phyloP scores from a whole-genome alignment of 64 coral and sea anemone species.

The Trachythela sp. region DNA sequence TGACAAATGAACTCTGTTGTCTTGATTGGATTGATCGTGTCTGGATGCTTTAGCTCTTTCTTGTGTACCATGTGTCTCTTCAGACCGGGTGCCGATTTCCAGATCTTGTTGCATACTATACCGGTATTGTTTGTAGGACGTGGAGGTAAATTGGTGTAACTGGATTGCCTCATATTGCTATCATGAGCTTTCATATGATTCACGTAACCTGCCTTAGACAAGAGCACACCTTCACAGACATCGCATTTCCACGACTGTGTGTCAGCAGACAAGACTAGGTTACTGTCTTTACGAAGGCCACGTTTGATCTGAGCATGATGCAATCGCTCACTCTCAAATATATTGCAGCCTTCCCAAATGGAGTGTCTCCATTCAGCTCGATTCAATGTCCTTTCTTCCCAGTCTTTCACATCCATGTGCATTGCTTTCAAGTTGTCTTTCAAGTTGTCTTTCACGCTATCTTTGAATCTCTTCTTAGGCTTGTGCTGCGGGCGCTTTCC shows the following conservation, averaged over 20 bases:
- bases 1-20: conserved; percentile 25
- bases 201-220: conserved; percentile 40
- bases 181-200: conserved; percentile 37
- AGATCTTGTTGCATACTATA: conserved; percentile 14
- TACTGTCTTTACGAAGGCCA: conserved; percentile 32
- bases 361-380: conserved; percentile 26
- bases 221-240: conserved; percentile 19
- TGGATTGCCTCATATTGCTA: neutral
- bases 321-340: conserved; percentile 26
- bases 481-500: conserved; percentile 46
- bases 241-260: neutral
- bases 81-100: conserved; percentile 37
- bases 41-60: conserved; percentile 26
- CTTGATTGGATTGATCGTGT: no score
- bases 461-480: conserved; percentile 30
- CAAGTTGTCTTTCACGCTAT: conserved; percentile 19
- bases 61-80: conserved; percentile 31
- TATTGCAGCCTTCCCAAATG: conserved; percentile 34
- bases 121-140: conserved; percentile 7
- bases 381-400: conserved; percentile 21
- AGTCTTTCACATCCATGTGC: conserved; percentile 38
- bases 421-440: conserved; percentile 22
- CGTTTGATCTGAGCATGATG: conserved; percentile 27
- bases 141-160: neutral
- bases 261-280: neutral